Conservation (phyloP, 2,113 vertebrate genomes). For the Tupaia chinensis region DNA sequence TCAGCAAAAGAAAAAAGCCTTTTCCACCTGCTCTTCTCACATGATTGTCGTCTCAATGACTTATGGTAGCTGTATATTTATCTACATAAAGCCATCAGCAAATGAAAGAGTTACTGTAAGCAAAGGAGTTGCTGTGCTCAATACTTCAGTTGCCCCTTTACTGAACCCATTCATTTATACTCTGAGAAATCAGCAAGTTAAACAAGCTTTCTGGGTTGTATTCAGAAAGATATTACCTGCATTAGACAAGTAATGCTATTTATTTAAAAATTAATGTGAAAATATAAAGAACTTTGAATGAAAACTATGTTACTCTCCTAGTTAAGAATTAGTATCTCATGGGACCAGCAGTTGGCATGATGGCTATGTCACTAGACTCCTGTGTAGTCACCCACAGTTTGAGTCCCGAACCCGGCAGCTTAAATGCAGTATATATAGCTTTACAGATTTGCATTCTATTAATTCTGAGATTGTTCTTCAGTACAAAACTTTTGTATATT, state of each 20-base stretch:
- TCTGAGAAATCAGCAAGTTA: conserved; percentile 67
- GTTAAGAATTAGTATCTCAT: neutral
- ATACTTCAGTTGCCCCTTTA: conserved; percentile 49
- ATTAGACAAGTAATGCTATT: neutral
- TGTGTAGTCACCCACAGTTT: no score
- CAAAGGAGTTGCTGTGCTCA: conserved; percentile 61
- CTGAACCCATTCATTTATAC: conserved; percentile 71
- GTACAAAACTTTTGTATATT: neutral
- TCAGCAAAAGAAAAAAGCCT: conserved; percentile 60
- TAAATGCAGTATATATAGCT: no score
- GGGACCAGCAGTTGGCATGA: no score
- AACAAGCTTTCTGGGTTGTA: conserved; percentile 31
- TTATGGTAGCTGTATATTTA: conserved; percentile 63
- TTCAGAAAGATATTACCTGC: conserved; percentile 1
- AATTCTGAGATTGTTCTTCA: neutral
- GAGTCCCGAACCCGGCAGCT: no score
- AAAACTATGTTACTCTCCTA: neutral
- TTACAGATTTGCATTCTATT: neutral
- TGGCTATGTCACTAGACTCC: no score
- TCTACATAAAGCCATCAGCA: conserved; percentile 54
- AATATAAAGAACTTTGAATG: neutral
- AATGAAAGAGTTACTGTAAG: conserved; percentile 45
- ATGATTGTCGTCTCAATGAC: conserved; percentile 59
- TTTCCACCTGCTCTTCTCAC: conserved; percentile 66
- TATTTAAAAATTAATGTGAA: neutral